These are phyloP conservation scores for Characodon lateralis DNA, from an alignment of 2,797 vertebrate genomes.

Conservation along the genomic window DNA sequence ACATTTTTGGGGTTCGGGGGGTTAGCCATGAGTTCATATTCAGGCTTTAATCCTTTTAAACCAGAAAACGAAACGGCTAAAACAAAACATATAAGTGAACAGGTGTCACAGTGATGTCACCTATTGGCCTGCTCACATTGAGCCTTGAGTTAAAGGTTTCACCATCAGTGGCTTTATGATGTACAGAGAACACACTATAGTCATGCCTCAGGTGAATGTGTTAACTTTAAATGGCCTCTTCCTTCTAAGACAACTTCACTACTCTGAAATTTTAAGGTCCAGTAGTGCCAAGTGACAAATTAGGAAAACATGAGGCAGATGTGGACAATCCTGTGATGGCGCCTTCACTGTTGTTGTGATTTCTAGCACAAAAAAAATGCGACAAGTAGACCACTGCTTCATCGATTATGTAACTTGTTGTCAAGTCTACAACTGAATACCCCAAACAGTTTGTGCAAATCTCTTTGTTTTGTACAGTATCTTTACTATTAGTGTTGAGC, in stretches of 20 bases:
- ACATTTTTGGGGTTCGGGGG: too few species aligned
- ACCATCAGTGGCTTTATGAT: background rate
- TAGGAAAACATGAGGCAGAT: background rate
- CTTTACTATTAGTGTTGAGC: background rate
- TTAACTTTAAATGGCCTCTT: background rate
- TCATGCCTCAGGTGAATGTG: background rate
- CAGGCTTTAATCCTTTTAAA: too few species aligned
- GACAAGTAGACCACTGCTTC: background rate
- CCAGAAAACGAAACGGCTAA: too few species aligned
- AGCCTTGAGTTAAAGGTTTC: too few species aligned
- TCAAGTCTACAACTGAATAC: background rate
- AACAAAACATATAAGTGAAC: too few species aligned
- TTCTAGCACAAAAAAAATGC: background rate
- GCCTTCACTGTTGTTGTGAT: background rate
- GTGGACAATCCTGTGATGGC: background rate
- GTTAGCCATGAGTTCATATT: too few species aligned
- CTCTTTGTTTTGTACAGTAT: background rate
- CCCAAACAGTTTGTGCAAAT: background rate
- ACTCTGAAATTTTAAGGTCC: too few species aligned
- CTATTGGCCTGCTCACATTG: too few species aligned
- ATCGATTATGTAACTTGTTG: background rate
- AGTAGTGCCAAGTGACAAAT: too few species aligned
- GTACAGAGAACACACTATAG: background rate
- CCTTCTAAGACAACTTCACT: background rate
- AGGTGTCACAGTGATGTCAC: too few species aligned